These are phyloP conservation scores for Chrysaora quinquecirrha DNA, from an alignment of 30 jellyfish, hydroid and myxozoan species.

Conservation along the genomic window DNA sequence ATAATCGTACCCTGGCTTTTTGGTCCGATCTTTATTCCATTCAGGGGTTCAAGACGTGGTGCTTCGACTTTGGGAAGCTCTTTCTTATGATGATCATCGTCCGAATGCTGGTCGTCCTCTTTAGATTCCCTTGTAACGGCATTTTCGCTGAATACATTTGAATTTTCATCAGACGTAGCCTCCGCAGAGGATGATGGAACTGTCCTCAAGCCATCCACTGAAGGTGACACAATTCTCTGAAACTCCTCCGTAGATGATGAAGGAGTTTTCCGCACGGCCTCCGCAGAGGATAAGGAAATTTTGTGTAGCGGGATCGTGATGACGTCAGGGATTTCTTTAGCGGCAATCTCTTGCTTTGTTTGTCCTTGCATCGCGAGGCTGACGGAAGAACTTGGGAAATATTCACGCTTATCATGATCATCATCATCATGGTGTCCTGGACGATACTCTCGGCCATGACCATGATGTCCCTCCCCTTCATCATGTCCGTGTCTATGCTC, in stretches of 20 bases:
- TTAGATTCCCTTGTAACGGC: neutral
- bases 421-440: conserved; percentile 67
- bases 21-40: conserved; percentile 47
- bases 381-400: conserved; percentile 5
- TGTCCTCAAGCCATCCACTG: too few relatives aligned
- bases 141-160: neutral
- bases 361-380: conserved; percentile 27
- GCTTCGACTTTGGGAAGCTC: conserved; percentile 54
- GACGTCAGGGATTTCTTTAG: neutral
- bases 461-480: conserved; percentile 66
- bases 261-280: too few relatives aligned
- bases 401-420: conserved; percentile 54
- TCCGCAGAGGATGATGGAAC: neutral
- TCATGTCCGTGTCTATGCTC: conserved; percentile 60
- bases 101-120: neutral
- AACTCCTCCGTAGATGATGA: too few relatives aligned
- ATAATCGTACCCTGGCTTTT: conserved; percentile 5
- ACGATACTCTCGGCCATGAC: conserved; percentile 48
- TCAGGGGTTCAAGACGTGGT: conserved; percentile 45
- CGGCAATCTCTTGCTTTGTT: conserved; percentile 21
- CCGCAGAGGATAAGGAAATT: neutral
- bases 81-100: neutral
- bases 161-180: neutral
- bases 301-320: conserved; percentile 9
- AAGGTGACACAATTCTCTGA: too few relatives aligned